Base-by-base conservation (phyloP, 2,888 invertebrate species). In the Leucoma salicis region DNA sequence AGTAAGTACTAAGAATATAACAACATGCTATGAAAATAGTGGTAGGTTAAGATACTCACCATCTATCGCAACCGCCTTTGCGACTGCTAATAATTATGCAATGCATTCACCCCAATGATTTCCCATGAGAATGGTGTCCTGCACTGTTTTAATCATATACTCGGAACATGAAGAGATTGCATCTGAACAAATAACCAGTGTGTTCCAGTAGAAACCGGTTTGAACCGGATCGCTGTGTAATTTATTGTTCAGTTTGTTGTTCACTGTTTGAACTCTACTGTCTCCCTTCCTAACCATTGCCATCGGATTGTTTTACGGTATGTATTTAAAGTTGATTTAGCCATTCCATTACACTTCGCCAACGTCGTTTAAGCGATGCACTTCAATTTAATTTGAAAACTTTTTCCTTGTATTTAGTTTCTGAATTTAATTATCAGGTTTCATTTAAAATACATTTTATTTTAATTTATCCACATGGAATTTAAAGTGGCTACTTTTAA, bases 41-140 rank as follows among this genome's bases (percentile, higher is more conserved):
- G 44, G 35, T 44, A 46, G 42, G 49, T 58, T 66, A 62, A 68
- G 74, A 73, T 69, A 74, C 50, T 45, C 44, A 31, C 46, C 62
- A 59, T 69, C 66, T 65, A 60, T 63, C 57, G 53, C 57, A 57
- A 29, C 63, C 60, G 70, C 78, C 75, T 78, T 75, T 74, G 74
- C 72, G 59, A 66, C 64, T 74, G 82, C 89, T 90, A 90, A 90
- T 90, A 90, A 90, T 90, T 90, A 90, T 88, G 79, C 88, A 74
- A 71, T 81, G 82, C 80, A 79, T 79, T 76, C 79, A 75, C 74
- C 65, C 64, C 75, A 68, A 78, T 88, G 87, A 89, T 90, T 90
- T 90, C 90, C 90, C 88, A 59, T 51, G 74, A 87, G 89, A 74
- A 57, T 66, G 72, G 76, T 82, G 81, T 84, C 78, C 68, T 82